These are phyloP conservation scores for Pogonomyrmex barbatus DNA, from an alignment of 1,140 invertebrate genomes.

Conservation along the genomic window DNA sequence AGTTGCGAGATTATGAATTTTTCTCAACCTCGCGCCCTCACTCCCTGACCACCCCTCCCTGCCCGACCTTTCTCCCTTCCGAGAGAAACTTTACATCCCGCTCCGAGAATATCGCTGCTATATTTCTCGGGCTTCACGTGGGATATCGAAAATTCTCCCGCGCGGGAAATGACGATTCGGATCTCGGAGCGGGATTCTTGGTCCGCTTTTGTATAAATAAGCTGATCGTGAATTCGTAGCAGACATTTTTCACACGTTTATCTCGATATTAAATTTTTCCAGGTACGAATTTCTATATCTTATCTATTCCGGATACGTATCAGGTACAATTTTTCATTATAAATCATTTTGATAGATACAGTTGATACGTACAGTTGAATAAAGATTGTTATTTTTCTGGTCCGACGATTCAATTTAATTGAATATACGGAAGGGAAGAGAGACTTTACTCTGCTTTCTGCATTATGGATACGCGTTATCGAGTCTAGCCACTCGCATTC, in stretches of 20 bases:
- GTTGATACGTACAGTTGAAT: not conserved
- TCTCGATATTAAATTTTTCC: constrained; percentile 10
- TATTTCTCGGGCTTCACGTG: constrained; percentile 49
- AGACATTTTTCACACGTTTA: constrained; percentile 22
- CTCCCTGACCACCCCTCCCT: not conserved
- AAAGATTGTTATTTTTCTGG: not conserved
- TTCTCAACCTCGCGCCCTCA: constrained; percentile 24
- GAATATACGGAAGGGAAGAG: not conserved
- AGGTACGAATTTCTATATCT: constrained; percentile 1
- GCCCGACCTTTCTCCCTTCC: not conserved
- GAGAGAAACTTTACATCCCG: constrained; percentile 50
- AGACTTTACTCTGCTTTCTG: not conserved
- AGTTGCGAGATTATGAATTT: constrained; percentile 62
- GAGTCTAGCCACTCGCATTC: not conserved
- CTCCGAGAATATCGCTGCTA: constrained; percentile 39
- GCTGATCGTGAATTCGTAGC: constrained; percentile 17
- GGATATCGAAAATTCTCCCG: constrained; percentile 51
- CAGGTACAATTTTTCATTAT: not conserved
- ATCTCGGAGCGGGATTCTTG: constrained; percentile 20
- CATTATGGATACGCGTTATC: constrained; percentile 18
- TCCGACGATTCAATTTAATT: not conserved
- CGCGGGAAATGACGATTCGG: constrained; percentile 45
- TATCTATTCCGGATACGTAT: not conserved
- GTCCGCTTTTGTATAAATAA: constrained; percentile 45
- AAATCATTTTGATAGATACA: not conserved